Conservation (phyloP, 2,113 vertebrate species). For the Bubo bubo region DNA sequence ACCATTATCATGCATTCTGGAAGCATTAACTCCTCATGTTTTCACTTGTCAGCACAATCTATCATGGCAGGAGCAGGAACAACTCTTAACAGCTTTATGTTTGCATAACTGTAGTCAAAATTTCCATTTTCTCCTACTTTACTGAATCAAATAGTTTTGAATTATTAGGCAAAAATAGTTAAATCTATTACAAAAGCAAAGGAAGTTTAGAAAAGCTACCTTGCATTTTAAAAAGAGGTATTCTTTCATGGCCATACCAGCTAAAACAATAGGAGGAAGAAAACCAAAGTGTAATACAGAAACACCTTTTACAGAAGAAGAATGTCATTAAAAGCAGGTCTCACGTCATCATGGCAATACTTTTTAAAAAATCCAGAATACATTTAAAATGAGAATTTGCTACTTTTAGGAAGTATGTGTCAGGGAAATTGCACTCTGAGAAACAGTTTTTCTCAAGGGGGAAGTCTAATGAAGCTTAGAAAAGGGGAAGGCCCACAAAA, state of each 20-base stretch:
- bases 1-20: not conserved
- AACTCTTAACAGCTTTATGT: not conserved
- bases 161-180: not conserved
- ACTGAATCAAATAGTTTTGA: not conserved
- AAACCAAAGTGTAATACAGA: not conserved
- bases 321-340: not conserved
- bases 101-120: not conserved
- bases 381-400: not conserved
- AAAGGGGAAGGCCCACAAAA: not conserved
- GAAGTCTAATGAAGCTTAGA: not conserved
- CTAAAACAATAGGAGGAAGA: not conserved
- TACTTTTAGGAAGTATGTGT: not conserved
- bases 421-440: not conserved
- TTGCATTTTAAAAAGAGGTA: not conserved
- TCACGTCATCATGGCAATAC: not conserved
- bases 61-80: not conserved
- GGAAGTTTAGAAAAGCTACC: not conserved
- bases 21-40: not conserved
- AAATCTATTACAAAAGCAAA: not conserved
- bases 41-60: not conserved
- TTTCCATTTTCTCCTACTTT: not conserved
- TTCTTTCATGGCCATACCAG: not conserved
- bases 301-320: not conserved
- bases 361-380: not conserved
- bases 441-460: not conserved